Evolutionary conservation across 2,797 vertebrate genomes (phyloP), one percentile per base, ranked within the genome.

Genomic region (Salarias fasciatus): DNA sequence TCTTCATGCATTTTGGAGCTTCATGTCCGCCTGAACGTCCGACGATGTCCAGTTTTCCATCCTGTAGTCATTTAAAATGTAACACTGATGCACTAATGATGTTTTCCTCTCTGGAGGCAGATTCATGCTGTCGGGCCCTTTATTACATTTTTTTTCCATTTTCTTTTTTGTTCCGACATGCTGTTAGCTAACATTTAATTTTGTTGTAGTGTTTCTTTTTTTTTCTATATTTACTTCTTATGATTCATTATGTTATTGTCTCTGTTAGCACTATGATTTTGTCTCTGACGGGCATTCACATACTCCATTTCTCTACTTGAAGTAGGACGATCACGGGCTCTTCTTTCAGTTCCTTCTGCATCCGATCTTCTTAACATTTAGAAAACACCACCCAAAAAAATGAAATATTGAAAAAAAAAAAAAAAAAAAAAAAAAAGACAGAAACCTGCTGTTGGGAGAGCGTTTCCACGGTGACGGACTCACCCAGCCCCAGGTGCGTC

Each of bases 251-350:
- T 70, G 49, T 40, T 5, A 8, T 66, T 82, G 55, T 57, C 31
- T 55, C 36, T 84, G 85, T 72, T 79, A 37, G 72, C n/a, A 38
- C 59, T 40, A 62, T 70, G 49, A 40, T 5, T 8, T 66, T 82
- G 55, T 57, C 31, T 55, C 36, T 84, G 85, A 72, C 43, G 78
- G 85, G 87, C 84, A 89, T 91, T 92, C 67, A 55, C 57, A 88
- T 87, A 83, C 58, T 89, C 63, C 60, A 75, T 24, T 79, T 85
- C 57, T 85, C 69, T 89, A 88, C 89, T 92, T 91, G 86, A 92
- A 90, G 66, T 84, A 24, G 18, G n/a, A n/a, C n/a, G 51, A 69
- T 55, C 67, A 77, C 72, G 53, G n/a, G n/a, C 18, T 68, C 58
- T 59, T 82, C 36, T 50, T n/a, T 69, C 28, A 58, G 24, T 65